Evolutionary conservation across 2,113 vertebrate species (phyloP), one percentile per base, ranked within the genome.

Genomic region (Aegotheles bennettii): DNA sequence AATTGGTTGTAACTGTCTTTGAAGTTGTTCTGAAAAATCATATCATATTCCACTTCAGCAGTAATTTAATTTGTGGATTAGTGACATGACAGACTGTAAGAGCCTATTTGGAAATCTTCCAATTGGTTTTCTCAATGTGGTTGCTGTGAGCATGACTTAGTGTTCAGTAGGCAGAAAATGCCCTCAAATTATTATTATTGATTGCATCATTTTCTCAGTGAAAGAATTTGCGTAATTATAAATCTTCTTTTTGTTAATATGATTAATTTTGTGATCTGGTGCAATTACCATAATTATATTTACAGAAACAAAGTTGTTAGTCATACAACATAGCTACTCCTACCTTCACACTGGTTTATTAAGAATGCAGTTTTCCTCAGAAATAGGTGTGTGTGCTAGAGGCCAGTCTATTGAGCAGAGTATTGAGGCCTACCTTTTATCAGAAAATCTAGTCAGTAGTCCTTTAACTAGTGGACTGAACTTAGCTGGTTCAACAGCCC

Each of bases 11-110:
- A 85, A 88, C 71, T 47, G 79, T 86, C 88, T 96, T 94, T 96
- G 92, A 96, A 96, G 94, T 68, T 96, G 61, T 80, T 93, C 78
- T 95, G 83, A 95, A 95, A 93, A 90, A 83, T 85, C 53, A 50
- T 57, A 76, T 21, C 78, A 73, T 65, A 88, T 92, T 94, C 64
- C 59, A 88, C 75, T 95, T 94, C 82, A 92, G 36, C 48, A 77
- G 67, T 92, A 64, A 92, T 93, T 93, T 94, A 92, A 85, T 94
- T 93, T 94, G 50, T 88, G 79, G 75, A 94, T 94, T 94, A 92
- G 53, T 77, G 83, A 94, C 79, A 88, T 90, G 94, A 88, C 88
- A 95, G 79, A 86, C 54, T 71, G 38, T 80, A 86, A 88, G 94
- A 96, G 87, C 75, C 79, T 93, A 51, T 92, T 86, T 97, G 94